Base-by-base conservation (phyloP, 1,140 invertebrate genomes). In the Steinernema khuongi region DNA sequence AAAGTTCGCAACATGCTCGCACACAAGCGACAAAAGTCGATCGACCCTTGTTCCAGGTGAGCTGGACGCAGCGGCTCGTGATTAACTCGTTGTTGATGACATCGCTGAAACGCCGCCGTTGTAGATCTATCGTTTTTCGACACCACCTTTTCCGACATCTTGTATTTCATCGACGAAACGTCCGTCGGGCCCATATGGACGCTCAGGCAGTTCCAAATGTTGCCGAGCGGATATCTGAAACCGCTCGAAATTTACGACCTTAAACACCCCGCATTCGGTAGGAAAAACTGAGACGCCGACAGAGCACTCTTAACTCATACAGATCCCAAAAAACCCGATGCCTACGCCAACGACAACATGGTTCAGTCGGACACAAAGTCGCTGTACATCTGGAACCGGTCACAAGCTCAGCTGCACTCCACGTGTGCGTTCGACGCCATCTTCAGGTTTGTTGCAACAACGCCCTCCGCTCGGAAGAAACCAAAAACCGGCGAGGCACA, bases 31-130 rank as follows among this genome's bases (percentile, higher is more conserved):
- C 22, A 26, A 60, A 60, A 60, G 50, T 60, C 50, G 50, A 7
- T 60, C 50, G 50, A 60, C 50, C 7, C 50, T 60, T 60, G 50
- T 60, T 60, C 50, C 50, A 60, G 50, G 50, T 60, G 50, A 60
- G 50, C 26, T 14, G 26, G 14, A n/a, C 11, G 22, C 4, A 14
- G 50, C 50, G 50, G 14, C 26, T 60, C 26, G 11, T 60, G 50
- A 60, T 60, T 22, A 60, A 60, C 26, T 60, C 26, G 11, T 22
- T 22, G 50, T 60, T 22, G 50, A 60, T 26, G 36, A 41, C 7
- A 11, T 41, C 36, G 36, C 7, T n/a, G 36, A 41, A 11, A 41
- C 36, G n/a, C 36, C 7, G 7, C 36, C 7, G n/a, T 60, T 60
- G 22, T 22, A 60, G 50, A 60, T 60, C 50, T 60, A 4, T 60